Evolutionary conservation across 2,888 invertebrate genomes (phyloP).

Genomic region (Aphrophora alni): DNA sequence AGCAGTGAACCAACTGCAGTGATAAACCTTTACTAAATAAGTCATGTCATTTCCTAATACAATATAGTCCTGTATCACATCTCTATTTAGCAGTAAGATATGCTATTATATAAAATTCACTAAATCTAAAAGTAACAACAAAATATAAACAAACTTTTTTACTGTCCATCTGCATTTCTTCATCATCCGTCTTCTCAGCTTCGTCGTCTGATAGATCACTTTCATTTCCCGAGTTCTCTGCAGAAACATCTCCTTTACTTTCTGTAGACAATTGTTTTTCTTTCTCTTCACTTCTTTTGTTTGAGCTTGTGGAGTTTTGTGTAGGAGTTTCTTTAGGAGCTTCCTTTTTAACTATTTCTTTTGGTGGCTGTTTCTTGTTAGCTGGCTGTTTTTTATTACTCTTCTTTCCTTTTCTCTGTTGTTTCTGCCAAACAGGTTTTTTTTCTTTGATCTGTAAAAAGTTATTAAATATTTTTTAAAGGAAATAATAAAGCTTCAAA

Average conservation of each 20-base stretch:
- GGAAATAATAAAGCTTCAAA: neutral
- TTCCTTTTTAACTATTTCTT: slow-evolving; percentile 50
- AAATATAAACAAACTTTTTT: slow-evolving; percentile 54
- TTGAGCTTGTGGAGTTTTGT: slow-evolving; percentile 10
- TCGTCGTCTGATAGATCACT: slow-evolving; percentile 64
- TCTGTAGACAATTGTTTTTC: slow-evolving; percentile 41
- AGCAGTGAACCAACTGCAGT: too few species aligned
- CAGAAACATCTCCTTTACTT: slow-evolving; percentile 36
- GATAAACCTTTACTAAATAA: too few species aligned
- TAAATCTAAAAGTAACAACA: too few species aligned
- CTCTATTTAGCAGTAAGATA: too few species aligned
- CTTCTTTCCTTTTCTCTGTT: slow-evolving; percentile 68
- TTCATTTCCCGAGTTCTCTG: slow-evolving; percentile 56
- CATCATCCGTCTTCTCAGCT: slow-evolving; percentile 62
- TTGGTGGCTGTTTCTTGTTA: slow-evolving; percentile 47
- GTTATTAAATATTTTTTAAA: too few species aligned
- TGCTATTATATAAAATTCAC: too few species aligned
- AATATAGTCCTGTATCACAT: too few species aligned
- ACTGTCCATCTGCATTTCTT: slow-evolving; percentile 57
- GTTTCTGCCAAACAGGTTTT: slow-evolving; percentile 83
- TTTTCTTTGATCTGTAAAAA: slow-evolving; percentile 52
- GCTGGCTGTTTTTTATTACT: slow-evolving; percentile 63
- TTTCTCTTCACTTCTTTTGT: slow-evolving; percentile 19
- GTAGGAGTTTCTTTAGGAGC: slow-evolving; percentile 53
- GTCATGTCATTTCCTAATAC: too few species aligned